Percentiles rank a stretch among this genome's conserved stretches.
phyloP scores from a whole-genome alignment of 2,797 vertebrate species.

The Prionace glauca region DNA sequence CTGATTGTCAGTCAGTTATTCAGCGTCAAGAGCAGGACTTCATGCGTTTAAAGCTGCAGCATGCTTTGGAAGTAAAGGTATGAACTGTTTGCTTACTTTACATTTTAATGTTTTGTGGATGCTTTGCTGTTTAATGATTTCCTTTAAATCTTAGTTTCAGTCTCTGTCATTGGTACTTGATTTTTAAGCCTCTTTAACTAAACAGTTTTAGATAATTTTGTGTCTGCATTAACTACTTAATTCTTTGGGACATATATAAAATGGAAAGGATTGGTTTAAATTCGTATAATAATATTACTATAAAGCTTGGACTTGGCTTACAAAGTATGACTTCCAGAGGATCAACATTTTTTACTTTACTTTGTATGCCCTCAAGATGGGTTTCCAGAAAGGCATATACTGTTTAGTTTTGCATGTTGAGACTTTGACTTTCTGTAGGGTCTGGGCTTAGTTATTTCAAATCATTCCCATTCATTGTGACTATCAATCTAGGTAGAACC shows the following conservation, averaged over 20 bases:
- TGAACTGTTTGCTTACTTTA: constrained; percentile 25
- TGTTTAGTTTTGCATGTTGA: neutral
- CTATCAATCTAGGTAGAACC: neutral
- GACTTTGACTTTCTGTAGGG: neutral
- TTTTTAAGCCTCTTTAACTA: neutral
- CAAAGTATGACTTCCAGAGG: neutral
- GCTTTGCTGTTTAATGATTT: neutral
- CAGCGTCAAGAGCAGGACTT: constrained; percentile 74
- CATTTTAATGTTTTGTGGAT: neutral
- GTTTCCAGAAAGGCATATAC: neutral
- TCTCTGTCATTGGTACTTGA: neutral
- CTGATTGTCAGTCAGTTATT: constrained; percentile 73
- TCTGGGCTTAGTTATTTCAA: neutral
- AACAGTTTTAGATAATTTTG: neutral
- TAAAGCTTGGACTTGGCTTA: neutral
- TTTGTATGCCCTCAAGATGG: neutral
- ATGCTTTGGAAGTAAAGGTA: constrained; percentile 72
- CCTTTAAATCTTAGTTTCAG: constrained; percentile 1
- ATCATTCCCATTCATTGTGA: neutral
- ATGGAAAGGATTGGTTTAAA: neutral
- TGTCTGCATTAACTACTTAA: neutral
- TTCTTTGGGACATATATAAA: neutral
- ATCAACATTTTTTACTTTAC: neutral
- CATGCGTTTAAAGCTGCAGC: constrained; percentile 67
- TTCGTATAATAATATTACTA: neutral